Percentiles rank a stretch among this genome's conserved stretches.
These are phyloP conservation scores for Plotosus lineatus DNA, from an alignment of 2,113 vertebrate genomes.

Conservation along the genomic window DNA sequence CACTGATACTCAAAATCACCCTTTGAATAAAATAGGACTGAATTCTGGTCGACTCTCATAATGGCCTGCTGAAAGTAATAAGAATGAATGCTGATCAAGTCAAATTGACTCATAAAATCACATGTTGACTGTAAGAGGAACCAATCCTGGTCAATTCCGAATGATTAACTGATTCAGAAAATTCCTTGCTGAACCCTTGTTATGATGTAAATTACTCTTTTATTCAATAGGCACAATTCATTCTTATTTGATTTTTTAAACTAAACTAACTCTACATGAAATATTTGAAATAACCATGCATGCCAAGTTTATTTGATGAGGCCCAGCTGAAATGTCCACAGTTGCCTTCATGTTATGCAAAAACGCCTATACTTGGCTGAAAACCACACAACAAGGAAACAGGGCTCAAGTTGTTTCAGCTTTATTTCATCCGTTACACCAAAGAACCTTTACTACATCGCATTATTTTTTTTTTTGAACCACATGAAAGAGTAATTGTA, in stretches of 20 bases:
- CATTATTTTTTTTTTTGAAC: not conserved
- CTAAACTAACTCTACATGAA: not conserved
- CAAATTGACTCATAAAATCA: not conserved
- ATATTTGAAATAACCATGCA: not conserved
- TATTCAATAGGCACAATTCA: too few species aligned
- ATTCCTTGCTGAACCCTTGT: not conserved
- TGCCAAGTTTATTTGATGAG: not conserved
- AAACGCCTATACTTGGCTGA: too few species aligned
- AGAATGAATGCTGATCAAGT: too few species aligned
- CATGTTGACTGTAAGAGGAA: not conserved
- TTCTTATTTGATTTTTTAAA: not conserved
- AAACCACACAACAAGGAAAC: not conserved
- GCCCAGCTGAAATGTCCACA: not conserved
- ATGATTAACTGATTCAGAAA: not conserved
- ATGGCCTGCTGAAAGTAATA: too few species aligned
- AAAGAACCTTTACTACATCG: slow-evolving; percentile 35
- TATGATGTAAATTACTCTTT: not conserved
- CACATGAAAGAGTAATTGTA: slow-evolving; percentile 25
- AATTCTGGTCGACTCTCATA: too few species aligned
- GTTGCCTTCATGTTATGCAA: not conserved
- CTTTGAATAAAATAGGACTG: too few species aligned
- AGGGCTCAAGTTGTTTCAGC: not conserved
- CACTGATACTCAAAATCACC: too few species aligned
- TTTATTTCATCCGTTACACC: slow-evolving; percentile 42
- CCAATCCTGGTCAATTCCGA: not conserved